A percentile compares a stretch with the other conserved stretches of the same genome.
Conservation (phyloP, 2,113 vertebrate species). For the Oryzias curvinotus region DNA sequence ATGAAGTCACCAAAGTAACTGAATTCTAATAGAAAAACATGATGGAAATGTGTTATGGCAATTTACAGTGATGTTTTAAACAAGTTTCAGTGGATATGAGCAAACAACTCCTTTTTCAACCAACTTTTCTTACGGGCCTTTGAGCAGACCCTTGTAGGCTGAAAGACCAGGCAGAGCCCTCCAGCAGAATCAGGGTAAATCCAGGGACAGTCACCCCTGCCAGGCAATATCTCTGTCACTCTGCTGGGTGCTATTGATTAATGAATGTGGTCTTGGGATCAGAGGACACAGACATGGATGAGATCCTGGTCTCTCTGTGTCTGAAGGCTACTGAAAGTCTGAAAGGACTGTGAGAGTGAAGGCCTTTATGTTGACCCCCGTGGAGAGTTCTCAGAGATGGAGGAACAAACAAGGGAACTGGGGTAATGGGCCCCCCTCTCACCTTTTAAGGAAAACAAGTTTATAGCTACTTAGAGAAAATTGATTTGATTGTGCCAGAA, state of each 20-base stretch:
- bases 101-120: constrained; percentile 36
- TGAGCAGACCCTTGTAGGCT: constrained; percentile 34
- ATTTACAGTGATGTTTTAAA: constrained; percentile 15
- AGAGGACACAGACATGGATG: constrained; percentile 56
- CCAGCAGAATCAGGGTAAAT: constrained; percentile 41
- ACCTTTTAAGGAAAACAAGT: constrained; percentile 97
- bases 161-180: constrained; percentile 44
- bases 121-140: constrained; percentile 8
- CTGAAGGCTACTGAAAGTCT: constrained; percentile 72
- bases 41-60: neutral
- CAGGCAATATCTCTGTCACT: constrained; percentile 77
- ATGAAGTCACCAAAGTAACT: constrained; percentile 51
- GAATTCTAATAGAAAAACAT: constrained; percentile 40
- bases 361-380: constrained; percentile 81
- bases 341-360: constrained; percentile 81
- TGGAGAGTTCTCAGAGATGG: constrained; percentile 81
- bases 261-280: constrained; percentile 81
- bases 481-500: constrained; percentile 98
- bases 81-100: constrained; percentile 7
- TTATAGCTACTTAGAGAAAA: constrained; percentile 99
- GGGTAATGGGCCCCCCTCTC: constrained; percentile 85
- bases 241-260: constrained; percentile 83
- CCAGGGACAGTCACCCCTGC: constrained; percentile 60
- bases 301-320: constrained; percentile 66
- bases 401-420: constrained; percentile 76